Conservation (phyloP, 2,888 invertebrate genomes). For the Salticus scenicus region DNA sequence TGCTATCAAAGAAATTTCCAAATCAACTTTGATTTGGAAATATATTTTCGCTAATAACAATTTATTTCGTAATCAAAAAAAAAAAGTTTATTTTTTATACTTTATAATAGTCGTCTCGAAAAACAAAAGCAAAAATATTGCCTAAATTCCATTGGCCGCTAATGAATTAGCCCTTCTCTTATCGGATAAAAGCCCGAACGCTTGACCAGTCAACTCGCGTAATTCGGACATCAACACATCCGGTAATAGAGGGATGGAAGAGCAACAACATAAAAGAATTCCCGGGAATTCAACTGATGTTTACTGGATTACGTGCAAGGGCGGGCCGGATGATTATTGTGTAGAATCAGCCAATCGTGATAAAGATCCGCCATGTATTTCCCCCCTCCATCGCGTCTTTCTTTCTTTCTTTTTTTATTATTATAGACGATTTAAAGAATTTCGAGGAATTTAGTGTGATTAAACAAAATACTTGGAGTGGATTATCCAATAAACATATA, state of each 20-base stretch:
- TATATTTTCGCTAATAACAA: no score
- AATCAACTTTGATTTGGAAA: no score
- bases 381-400: no score
- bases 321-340: neutral
- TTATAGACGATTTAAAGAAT: no score
- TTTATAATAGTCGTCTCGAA: no score
- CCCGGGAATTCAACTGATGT: neutral
- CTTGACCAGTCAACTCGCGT: slow-evolving; percentile 48
- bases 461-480: no score
- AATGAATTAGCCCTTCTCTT: neutral
- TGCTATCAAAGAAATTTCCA: no score
- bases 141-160: neutral
- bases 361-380: neutral
- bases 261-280: neutral
- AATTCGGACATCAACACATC: neutral
- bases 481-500: no score
- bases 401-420: no score
- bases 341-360: neutral
- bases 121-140: neutral
- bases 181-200: slow-evolving; percentile 32
- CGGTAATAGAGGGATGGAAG: neutral
- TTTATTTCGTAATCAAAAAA: no score
- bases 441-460: no score
- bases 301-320: neutral
- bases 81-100: no score